Conservation (phyloP, 2,888 invertebrate genomes). For the Philereme transversata region DNA sequence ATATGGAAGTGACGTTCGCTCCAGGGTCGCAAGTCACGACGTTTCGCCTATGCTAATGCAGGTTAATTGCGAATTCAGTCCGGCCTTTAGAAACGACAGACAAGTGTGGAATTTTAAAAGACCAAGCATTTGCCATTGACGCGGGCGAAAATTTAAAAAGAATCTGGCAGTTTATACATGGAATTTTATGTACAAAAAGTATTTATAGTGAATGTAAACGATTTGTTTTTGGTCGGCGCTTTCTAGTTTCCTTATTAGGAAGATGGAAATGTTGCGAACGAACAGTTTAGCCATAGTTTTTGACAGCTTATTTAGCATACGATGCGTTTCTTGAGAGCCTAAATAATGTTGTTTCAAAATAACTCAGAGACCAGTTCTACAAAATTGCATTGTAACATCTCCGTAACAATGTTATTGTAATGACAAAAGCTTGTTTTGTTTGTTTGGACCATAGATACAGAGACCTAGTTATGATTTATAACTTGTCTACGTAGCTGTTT, state of each 20-base stretch:
- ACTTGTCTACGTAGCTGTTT: too few species aligned
- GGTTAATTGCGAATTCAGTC: constrained; percentile 76
- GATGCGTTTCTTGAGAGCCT: constrained; percentile 19
- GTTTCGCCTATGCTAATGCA: constrained; percentile 67
- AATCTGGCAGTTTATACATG: not conserved
- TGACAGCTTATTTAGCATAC: constrained; percentile 27
- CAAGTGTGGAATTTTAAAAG: constrained; percentile 63
- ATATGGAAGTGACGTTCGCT: constrained; percentile 34
- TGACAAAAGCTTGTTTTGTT: too few species aligned
- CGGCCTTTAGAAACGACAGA: constrained; percentile 63
- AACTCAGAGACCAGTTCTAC: constrained; percentile 1
- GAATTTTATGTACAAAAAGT: constrained; percentile 11
- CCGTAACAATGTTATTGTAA: too few species aligned
- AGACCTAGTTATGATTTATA: too few species aligned
- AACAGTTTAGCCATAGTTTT: constrained; percentile 17
- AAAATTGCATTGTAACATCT: constrained; percentile 1
- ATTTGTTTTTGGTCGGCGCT: constrained; percentile 31
- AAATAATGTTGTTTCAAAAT: constrained; percentile 26
- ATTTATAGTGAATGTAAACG: constrained; percentile 29
- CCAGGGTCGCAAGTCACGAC: constrained; percentile 44
- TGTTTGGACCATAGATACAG: too few species aligned
- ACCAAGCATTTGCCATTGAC: constrained; percentile 29
- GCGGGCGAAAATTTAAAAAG: constrained; percentile 12
- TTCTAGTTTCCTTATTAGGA: constrained; percentile 39
- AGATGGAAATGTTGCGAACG: constrained; percentile 19